Percentiles rank a stretch among this genome's conserved stretches.
phyloP scores from a whole-genome alignment of 2,888 invertebrate species.

The Callosobruchus maculatus region DNA sequence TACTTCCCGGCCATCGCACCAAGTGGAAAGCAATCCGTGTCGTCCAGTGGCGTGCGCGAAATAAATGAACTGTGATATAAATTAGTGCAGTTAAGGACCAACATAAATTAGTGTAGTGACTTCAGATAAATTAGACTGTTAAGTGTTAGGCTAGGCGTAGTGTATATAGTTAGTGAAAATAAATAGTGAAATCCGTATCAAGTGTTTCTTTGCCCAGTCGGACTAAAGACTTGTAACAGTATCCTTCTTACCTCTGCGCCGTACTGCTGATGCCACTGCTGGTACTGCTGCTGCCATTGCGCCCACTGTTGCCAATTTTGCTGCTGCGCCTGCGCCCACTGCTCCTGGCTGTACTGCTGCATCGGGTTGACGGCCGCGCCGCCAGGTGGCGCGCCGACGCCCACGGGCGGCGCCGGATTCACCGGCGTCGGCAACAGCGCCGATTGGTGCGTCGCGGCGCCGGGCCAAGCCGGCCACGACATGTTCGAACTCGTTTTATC shows the following conservation, averaged over 20 bases:
- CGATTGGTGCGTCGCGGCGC: background rate
- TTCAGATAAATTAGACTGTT: no score
- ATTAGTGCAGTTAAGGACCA: no score
- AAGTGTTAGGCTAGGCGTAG: no score
- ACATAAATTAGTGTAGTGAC: no score
- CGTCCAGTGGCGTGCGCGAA: no score
- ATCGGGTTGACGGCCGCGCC: constrained; percentile 15
- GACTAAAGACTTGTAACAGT: no score
- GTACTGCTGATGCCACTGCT: constrained; percentile 73
- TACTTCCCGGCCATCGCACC: no score
- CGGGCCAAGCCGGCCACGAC: constrained; percentile 48
- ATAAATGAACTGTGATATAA: no score
- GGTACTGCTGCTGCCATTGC: constrained; percentile 75
- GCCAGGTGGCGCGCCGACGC: constrained; percentile 30
- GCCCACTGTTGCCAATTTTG: constrained; percentile 73
- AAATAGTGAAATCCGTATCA: no score
- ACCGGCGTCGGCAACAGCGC: constrained; percentile 20
- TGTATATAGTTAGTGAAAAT: no score
- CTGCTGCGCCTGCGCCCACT: constrained; percentile 67
- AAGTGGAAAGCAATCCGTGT: no score
- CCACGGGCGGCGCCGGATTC: constrained; percentile 24
- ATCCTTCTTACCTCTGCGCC: constrained; percentile 68
- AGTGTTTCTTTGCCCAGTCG: no score
- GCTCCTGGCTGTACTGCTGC: constrained; percentile 61
- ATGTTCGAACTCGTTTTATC: constrained; percentile 31